Evolutionary conservation across 2,113 vertebrate species (phyloP), one percentile per base, ranked within the genome.

Genomic region (Thunnus thynnus): DNA sequence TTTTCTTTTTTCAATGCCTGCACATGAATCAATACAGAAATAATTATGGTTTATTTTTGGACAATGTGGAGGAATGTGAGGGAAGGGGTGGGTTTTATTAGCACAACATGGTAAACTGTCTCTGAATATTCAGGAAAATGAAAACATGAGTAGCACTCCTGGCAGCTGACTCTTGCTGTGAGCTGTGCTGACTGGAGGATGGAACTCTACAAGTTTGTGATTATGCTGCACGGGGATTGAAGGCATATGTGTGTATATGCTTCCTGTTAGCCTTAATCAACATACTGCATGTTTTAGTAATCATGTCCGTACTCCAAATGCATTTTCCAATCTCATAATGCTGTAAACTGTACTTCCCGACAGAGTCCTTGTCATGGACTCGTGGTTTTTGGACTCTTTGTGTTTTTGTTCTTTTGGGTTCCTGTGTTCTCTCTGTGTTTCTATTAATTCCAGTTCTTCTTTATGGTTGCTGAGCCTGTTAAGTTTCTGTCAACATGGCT

Each of bases 41-140:
- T 83, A 81, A 89, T 86, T 76, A 79, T 32, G 54, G 30, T 74
- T 75, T 88, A 80, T 88, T 76, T 86, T 77, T 80, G 36, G 68
- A 62, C 4, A 36, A 50, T 54, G 30, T 52, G 54, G 47, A 44
- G 55, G 14, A 51, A 73, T 46, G 58, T 12, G 14, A 71, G 48
- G n/a, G 55, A 25, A 55, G 58, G 64, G 20, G 17, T 16, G 54
- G 22, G 18, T 46, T 44, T 47, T 46, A 25, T 71, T 72, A 66
- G 32, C 32, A 54, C 55, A 67, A 55, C 56, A 47, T 25, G 13
- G 65, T 70, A 62, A 76, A 60, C 52, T 60, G 54, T 63, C 57
- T 84, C 27, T 62, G n/a, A 81, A 55, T 68, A 61, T 61, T 75
- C 20, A 13, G 61, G 44, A 64, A 64, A 57, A 74, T 17, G 3